phyloP scores from a whole-genome alignment of 2,888 invertebrate genomes.

The Acleris literana region DNA sequence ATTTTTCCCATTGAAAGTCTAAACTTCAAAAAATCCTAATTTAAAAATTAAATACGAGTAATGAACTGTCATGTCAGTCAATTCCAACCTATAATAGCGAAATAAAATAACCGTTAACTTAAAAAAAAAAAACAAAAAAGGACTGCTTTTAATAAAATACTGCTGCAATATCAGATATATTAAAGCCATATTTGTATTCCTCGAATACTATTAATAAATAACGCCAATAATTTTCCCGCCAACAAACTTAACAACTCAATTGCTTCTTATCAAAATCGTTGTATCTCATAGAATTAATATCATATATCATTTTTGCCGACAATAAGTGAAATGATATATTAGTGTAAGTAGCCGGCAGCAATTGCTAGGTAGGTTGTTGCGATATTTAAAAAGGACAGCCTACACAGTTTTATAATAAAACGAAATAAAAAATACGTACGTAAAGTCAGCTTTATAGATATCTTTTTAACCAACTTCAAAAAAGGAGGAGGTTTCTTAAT shows the following conservation, averaged over 20 bases:
- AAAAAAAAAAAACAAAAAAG: no score
- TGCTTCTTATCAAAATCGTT: conserved; percentile 33
- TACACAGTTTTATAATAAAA: background rate
- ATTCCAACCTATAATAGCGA: no score
- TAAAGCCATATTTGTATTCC: background rate
- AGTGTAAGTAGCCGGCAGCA: conserved; percentile 34
- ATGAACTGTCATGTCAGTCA: no score
- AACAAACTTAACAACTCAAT: conserved; percentile 34
- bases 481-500: no score
- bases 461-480: no score
- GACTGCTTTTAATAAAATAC: no score
- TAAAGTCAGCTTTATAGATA: no score
- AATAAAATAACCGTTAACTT: no score
- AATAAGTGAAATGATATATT: conserved; percentile 38
- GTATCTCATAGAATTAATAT: conserved; percentile 35
- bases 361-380: conserved; percentile 29
- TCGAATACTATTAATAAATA: conserved; percentile 8
- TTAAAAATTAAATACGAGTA: no score
- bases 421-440: no score
- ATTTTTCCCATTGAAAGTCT: no score
- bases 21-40: no score
- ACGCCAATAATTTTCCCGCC: conserved; percentile 7
- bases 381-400: conserved; percentile 20
- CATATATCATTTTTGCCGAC: conserved; percentile 37
- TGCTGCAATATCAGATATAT: background rate